Evolutionary conservation across 2,113 vertebrate genomes (phyloP).

Genomic region (Oryzias curvinotus): DNA sequence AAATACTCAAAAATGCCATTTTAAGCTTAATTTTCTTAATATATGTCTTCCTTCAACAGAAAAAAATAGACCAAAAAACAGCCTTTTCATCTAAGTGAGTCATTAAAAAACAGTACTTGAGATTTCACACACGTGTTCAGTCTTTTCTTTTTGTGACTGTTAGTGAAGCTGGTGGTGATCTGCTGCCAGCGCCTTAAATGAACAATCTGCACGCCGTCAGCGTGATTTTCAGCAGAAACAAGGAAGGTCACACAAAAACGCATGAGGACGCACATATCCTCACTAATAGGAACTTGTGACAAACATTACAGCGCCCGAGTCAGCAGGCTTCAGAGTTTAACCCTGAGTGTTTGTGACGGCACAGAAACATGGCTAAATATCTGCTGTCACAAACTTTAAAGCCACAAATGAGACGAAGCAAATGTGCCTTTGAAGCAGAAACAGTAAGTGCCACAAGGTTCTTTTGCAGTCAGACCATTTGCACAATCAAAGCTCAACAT

Average conservation of each 20-base stretch:
- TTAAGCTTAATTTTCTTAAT: too few relatives aligned
- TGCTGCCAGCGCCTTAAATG: neutral
- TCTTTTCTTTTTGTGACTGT: too few relatives aligned
- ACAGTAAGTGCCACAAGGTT: neutral
- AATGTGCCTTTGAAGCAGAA: constrained; percentile 15
- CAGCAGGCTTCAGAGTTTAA: constrained; percentile 25
- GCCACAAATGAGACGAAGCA: constrained; percentile 23
- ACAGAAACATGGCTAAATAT: neutral
- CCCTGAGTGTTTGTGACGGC: constrained; percentile 10
- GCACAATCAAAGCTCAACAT: too few relatives aligned
- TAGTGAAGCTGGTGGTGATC: too few relatives aligned
- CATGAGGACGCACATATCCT: constrained; percentile 19
- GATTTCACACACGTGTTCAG: too few relatives aligned
- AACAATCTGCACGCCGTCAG: neutral
- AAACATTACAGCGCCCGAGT: constrained; percentile 41
- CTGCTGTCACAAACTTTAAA: constrained; percentile 17
- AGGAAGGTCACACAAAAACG: constrained; percentile 13
- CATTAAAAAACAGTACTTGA: too few relatives aligned
- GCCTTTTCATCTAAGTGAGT: too few relatives aligned
- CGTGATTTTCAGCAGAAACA: neutral
- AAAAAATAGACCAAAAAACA: too few relatives aligned
- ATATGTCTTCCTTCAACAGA: too few relatives aligned
- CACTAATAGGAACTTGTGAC: constrained; percentile 42
- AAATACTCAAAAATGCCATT: too few relatives aligned
- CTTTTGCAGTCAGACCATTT: too few relatives aligned